Evolutionary conservation across 2,797 vertebrate species (phyloP), one percentile per base, ranked within the genome.

Genomic region (Rhynchonycteris naso): DNA sequence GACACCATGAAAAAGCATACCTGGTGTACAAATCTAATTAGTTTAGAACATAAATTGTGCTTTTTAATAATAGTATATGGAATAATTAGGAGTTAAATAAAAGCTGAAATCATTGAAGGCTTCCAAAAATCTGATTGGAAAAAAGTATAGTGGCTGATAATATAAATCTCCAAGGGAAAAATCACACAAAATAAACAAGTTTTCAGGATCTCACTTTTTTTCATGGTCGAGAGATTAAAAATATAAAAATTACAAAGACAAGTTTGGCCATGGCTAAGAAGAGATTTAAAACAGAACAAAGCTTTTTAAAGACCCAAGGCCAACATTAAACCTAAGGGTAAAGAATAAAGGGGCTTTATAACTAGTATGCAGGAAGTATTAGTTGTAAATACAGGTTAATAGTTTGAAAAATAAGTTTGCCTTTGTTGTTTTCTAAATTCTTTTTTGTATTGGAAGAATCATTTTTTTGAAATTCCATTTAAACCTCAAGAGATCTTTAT

Each of bases 401-500:
- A 82, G 63, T 95, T 79, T 59, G 63, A 82, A 90, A 96, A 92
- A 92, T 76, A 88, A 78, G 52, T 87, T 95, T 89, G 28, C 38
- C n/a, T 96, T 93, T 90, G 33, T 83, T 93, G 81, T 83, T 86
- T 92, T 79, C 68, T 93, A 76, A 96, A 97, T 61, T 92, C 71
- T 38, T 76, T 94, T 94, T 86, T 50, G 71, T 30, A 38, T 76
- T 88, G 47, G 11, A 88, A 91, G 35, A 90, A 93, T 96, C 61
- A 33, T 47, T 78, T 88, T 90, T 59, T 84, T 82, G 7, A 93
- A 96, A 94, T 93, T 95, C 63, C 52, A 93, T 88, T 95, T 96
- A 93, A 88, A 97, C 91, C 89, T 71, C 74, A 79, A 90, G 85
- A 92, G 85, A 96, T 93, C 85, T 80, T 96, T 92, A 94, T 82